phyloP scores from a whole-genome alignment of 2,113 vertebrate species.

The Oostethus manadensis region DNA sequence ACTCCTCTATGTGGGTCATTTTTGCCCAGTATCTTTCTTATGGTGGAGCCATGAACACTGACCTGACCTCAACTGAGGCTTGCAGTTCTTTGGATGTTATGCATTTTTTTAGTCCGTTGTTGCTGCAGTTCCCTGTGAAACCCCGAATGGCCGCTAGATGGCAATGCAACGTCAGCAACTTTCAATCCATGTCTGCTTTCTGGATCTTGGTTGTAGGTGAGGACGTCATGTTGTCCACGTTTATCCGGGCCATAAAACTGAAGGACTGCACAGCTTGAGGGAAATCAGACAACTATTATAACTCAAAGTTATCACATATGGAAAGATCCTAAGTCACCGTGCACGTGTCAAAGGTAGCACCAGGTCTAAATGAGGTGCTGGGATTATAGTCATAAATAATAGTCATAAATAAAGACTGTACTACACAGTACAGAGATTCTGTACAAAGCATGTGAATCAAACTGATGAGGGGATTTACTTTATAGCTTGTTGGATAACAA shows the following conservation, averaged over 20 bases:
- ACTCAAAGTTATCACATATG: slow-evolving; percentile 2
- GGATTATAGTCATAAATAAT: not conserved
- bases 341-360: not conserved
- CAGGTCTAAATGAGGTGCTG: not conserved
- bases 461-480: not conserved
- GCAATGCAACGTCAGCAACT: slow-evolving; percentile 7
- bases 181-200: no score
- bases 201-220: not conserved
- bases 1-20: no score
- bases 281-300: not conserved
- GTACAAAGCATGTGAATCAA: slow-evolving; percentile 1
- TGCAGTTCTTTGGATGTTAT: no score
- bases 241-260: not conserved
- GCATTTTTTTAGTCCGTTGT: no score
- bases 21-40: no score
- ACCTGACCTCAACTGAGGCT: no score
- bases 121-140: not conserved
- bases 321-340: not conserved
- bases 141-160: slow-evolving; percentile 29
- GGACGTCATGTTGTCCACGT: not conserved
- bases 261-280: slow-evolving; percentile 1
- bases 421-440: not conserved
- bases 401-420: not conserved
- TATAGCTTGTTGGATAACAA: not conserved
- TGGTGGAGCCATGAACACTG: no score